These are phyloP conservation scores for Calameuta filiformis DNA, from an alignment of 2,888 invertebrate genomes.

Conservation along the genomic window DNA sequence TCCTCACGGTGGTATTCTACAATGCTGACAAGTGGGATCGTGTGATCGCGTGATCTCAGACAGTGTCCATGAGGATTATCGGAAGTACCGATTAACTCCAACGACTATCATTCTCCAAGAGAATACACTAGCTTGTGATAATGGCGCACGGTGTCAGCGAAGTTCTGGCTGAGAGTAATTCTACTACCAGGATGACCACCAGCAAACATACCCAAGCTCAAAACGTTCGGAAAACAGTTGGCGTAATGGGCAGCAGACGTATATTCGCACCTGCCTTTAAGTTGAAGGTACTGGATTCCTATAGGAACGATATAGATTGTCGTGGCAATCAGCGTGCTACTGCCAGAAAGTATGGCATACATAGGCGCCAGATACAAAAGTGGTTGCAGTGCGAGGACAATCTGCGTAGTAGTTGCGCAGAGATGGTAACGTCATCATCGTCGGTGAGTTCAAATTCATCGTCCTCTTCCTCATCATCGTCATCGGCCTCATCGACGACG, in stretches of 20 bases:
- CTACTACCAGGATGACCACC: slow-evolving; percentile 57
- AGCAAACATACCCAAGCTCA: slow-evolving; percentile 56
- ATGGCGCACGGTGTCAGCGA: slow-evolving; percentile 74
- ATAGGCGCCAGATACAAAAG: slow-evolving; percentile 90
- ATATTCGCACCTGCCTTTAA: slow-evolving; percentile 92
- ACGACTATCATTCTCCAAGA: background rate
- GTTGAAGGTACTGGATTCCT: slow-evolving; percentile 88
- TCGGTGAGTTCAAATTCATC: slow-evolving; percentile 15
- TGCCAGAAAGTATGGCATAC: slow-evolving; percentile 90
- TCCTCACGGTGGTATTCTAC: background rate
- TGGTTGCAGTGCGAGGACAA: slow-evolving; percentile 89
- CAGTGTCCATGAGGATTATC: background rate
- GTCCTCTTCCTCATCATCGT: slow-evolving; percentile 44
- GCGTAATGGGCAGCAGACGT: slow-evolving; percentile 81
- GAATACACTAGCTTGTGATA: slow-evolving; percentile 31
- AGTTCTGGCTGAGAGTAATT: slow-evolving; percentile 63
- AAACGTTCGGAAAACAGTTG: slow-evolving; percentile 55
- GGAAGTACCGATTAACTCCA: background rate
- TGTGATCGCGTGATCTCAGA: background rate
- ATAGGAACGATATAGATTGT: slow-evolving; percentile 86
- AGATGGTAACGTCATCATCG: slow-evolving; percentile 48
- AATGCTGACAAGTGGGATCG: background rate
- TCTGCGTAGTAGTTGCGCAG: slow-evolving; percentile 78
- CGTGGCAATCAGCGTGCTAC: slow-evolving; percentile 91
- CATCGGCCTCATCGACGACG: slow-evolving; percentile 42